phyloP scores from a whole-genome alignment of 2,888 invertebrate genomes.

The Brassicogethes aeneus region DNA sequence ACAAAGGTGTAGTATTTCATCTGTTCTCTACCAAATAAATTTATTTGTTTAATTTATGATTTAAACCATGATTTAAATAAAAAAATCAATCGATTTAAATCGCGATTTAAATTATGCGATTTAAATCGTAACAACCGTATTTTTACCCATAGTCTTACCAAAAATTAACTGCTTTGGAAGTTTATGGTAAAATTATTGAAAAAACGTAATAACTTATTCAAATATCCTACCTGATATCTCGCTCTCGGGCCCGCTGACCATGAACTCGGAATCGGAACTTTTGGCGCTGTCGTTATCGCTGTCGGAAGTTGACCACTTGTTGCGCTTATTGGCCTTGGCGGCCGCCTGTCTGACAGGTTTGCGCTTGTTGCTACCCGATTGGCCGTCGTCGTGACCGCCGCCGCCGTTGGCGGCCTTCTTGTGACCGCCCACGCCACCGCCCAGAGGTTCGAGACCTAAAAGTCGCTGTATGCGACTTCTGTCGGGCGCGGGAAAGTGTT shows the following conservation, averaged over 20 bases:
- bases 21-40: too few relatives aligned
- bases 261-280: slow-evolving; percentile 47
- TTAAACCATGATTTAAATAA: too few relatives aligned
- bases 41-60: too few relatives aligned
- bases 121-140: too few relatives aligned
- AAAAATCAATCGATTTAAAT: too few relatives aligned
- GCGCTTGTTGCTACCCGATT: slow-evolving; percentile 43
- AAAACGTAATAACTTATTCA: background rate
- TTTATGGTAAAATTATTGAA: too few relatives aligned
- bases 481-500: slow-evolving; percentile 97
- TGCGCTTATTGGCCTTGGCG: slow-evolving; percentile 49
- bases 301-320: slow-evolving; percentile 56
- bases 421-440: too few relatives aligned
- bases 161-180: too few relatives aligned
- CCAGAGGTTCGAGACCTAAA: slow-evolving; percentile 46
- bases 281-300: slow-evolving; percentile 51
- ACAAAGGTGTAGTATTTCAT: too few relatives aligned
- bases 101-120: too few relatives aligned
- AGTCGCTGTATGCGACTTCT: slow-evolving; percentile 42
- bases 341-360: slow-evolving; percentile 52
- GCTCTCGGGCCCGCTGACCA: slow-evolving; percentile 41
- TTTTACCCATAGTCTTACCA: too few relatives aligned
- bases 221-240: slow-evolving; percentile 40
- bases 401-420: slow-evolving; percentile 22
- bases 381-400: slow-evolving; percentile 31